Percentiles rank a stretch among this genome's conserved stretches.
Conservation (phyloP, 1,140 invertebrate genomes). For the Scaptomyza montana region DNA sequence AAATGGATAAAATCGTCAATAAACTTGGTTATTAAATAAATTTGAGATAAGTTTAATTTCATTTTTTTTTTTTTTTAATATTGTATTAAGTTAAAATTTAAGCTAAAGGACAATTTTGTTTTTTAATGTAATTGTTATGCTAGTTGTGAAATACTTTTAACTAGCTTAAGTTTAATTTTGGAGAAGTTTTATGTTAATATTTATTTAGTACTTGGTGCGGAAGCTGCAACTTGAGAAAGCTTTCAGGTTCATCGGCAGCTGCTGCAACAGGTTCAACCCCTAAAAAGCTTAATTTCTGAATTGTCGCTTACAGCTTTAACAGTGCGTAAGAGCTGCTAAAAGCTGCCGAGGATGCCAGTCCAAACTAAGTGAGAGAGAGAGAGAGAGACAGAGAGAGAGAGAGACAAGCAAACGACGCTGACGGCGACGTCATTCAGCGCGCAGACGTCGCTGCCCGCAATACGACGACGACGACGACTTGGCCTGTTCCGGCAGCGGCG, state of each 20-base stretch:
- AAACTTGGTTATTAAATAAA: too few relatives aligned
- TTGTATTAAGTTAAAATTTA: too few relatives aligned
- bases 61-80: too few relatives aligned
- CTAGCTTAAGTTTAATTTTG: too few relatives aligned
- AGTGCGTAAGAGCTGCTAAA: neutral
- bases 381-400: neutral
- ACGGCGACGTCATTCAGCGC: constrained; percentile 19
- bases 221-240: constrained; percentile 16
- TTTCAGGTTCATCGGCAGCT: constrained; percentile 6
- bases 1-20: too few relatives aligned
- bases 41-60: too few relatives aligned
- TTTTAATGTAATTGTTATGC: too few relatives aligned
- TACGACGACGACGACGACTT: constrained; percentile 24
- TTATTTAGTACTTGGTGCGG: neutral
- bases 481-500: constrained; percentile 32
- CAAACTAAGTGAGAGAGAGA: constrained; percentile 2
- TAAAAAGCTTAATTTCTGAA: constrained; percentile 45
- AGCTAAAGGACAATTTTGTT: too few relatives aligned
- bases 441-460: constrained; percentile 26
- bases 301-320: neutral
- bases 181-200: neutral
- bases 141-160: too few relatives aligned
- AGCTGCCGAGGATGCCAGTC: constrained; percentile 31
- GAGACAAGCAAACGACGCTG: constrained; percentile 9
- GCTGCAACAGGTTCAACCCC: constrained; percentile 68